Evolutionary conservation across 2,797 vertebrate species (phyloP).

Genomic region (Denticeps clupeoides): DNA sequence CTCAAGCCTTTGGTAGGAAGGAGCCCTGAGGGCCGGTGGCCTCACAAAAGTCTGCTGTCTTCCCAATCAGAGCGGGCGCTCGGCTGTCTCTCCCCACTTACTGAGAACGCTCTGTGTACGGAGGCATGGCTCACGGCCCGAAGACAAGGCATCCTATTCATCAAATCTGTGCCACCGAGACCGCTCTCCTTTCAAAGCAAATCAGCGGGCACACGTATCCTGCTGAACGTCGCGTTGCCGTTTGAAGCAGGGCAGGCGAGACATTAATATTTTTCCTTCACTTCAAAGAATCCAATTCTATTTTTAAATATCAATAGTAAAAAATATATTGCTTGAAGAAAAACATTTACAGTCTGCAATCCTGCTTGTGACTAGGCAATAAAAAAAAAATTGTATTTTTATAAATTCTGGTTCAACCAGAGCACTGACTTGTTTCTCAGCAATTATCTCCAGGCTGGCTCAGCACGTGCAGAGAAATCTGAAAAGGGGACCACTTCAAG

Average conservation of each 20-base stretch:
- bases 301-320: too few relatives aligned
- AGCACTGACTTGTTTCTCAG: background rate
- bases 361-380: too few relatives aligned
- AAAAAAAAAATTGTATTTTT: background rate
- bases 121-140: background rate
- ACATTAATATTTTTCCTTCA: too few relatives aligned
- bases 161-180: conserved; percentile 1
- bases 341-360: too few relatives aligned
- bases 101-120: background rate
- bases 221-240: too few relatives aligned
- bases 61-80: too few relatives aligned
- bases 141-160: background rate
- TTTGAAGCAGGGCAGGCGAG: too few relatives aligned
- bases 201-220: background rate
- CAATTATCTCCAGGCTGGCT: background rate
- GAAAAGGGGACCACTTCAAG: conserved; percentile 3
- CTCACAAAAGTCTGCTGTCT: conserved; percentile 11
- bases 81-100: background rate
- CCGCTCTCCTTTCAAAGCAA: background rate
- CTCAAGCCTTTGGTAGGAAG: background rate
- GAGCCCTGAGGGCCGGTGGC: background rate
- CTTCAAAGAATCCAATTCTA: too few relatives aligned
- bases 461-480: background rate
- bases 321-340: too few relatives aligned
- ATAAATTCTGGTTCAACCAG: background rate